A percentile compares a stretch with the other conserved stretches of the same genome.
These are phyloP conservation scores for Plagiodera versicolora DNA, from an alignment of 2,888 invertebrate genomes.

Conservation along the genomic window DNA sequence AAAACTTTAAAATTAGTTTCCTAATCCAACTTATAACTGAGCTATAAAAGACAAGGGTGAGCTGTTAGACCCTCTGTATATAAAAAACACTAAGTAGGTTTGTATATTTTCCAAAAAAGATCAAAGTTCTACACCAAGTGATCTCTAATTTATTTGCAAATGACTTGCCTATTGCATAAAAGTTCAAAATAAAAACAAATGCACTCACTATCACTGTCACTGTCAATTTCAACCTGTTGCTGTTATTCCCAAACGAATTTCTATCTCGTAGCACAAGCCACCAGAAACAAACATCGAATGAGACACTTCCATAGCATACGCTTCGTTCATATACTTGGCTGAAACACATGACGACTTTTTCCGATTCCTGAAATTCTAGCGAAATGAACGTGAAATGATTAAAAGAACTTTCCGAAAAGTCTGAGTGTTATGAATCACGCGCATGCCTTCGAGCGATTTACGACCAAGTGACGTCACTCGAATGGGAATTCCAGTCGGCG, in stretches of 20 bases:
- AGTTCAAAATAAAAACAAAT: no score
- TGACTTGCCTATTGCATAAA: no score
- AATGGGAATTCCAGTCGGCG: slow-evolving; percentile 22
- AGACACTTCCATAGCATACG: slow-evolving; percentile 21
- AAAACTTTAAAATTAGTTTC: no score
- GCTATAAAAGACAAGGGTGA: no score
- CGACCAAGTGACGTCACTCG: slow-evolving; percentile 21
- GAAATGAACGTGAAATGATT: slow-evolving; percentile 36
- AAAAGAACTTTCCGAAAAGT: slow-evolving; percentile 37
- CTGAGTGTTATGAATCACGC: slow-evolving; percentile 27
- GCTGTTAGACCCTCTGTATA: no score
- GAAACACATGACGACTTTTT: slow-evolving; percentile 23
- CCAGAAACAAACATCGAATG: slow-evolving; percentile 20
- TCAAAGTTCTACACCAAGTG: no score
- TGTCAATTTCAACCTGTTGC: slow-evolving; percentile 11
- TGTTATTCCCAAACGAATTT: slow-evolving; percentile 17
- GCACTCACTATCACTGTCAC: no score
- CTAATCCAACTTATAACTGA: no score
- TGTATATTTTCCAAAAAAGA: no score
- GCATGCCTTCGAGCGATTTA: slow-evolving; percentile 15
- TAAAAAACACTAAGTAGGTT: no score
- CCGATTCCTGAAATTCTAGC: slow-evolving; percentile 32
- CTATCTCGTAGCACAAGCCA: slow-evolving; percentile 22
- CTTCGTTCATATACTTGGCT: slow-evolving; percentile 27
- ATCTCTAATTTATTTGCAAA: no score